These are phyloP conservation scores for Haliclystus octoradiatus DNA, from an alignment of 30 jellyfish, hydroid and myxozoan species.

Conservation along the genomic window DNA sequence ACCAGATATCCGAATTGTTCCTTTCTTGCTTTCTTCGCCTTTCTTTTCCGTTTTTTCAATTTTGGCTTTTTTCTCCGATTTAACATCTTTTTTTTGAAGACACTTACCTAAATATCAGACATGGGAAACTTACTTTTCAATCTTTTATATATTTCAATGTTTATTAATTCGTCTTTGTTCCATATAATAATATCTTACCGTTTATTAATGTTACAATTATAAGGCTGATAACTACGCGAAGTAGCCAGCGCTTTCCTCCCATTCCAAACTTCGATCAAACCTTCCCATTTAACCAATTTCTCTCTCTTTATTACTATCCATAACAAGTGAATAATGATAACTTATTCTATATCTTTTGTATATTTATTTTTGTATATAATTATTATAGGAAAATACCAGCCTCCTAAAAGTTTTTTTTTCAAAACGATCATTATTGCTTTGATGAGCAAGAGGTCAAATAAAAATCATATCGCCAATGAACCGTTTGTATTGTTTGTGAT, in stretches of 20 bases:
- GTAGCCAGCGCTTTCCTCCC: slow-evolving; percentile 1
- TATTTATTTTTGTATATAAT: no score
- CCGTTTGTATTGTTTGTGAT: background rate
- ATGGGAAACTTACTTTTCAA: background rate
- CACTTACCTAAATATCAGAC: background rate
- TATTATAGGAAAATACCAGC: no score
- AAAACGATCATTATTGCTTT: no score
- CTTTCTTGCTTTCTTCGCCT: slow-evolving; percentile 66
- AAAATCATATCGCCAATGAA: background rate
- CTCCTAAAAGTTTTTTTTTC: no score
- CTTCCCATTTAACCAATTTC: background rate
- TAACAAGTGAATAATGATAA: no score
- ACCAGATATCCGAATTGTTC: slow-evolving; percentile 85
- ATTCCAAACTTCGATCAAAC: background rate
- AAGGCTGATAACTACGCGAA: background rate
- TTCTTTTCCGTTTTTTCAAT: slow-evolving; percentile 1
- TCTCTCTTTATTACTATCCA: background rate
- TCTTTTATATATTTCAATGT: no score
- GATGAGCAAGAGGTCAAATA: background rate
- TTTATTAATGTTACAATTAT: no score
- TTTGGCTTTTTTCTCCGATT: background rate
- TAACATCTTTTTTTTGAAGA: background rate
- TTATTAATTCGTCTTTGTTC: no score
- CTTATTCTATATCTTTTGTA: no score
- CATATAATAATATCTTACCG: background rate